Evolutionary conservation across 1,140 invertebrate genomes (phyloP), one percentile per base, ranked within the genome.

Genomic region (Idris sp.): DNA sequence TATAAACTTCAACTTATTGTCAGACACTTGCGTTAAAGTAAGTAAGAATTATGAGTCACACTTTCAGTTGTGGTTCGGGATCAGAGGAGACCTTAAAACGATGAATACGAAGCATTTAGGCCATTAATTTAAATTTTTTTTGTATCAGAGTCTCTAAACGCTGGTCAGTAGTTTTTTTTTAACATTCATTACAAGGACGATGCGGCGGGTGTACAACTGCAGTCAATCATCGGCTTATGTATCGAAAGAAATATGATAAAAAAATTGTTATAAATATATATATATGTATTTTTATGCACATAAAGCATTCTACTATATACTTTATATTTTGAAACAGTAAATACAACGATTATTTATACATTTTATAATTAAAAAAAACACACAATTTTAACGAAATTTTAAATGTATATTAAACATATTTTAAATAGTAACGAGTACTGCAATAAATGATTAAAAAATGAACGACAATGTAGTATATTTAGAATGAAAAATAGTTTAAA

Each of bases 61-160:
- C 46, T 73, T 68, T 68, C 28, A 65, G 51, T 65, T 58, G 10
- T 74, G 71, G 43, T 51, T 75, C 33, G 64, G 38, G 41, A 59
- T 58, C 65, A 71, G 65, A 48, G 22, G 28, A 69, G 72, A 38
- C 58, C 67, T 65, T 73, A 78, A 75, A 78, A 61, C 56, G 65
- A 49, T 54, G 58, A 65, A 78, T 68, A 72, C 69, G 62, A 71
- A 71, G 49, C 56, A 74, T 72, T 76, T 73, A 71, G 76, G 67
- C 76, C 61, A 78, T 78, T 73, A 75, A 74, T 75, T 64, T 72
- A 78, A 62, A 58, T 67, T 64, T 71, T 72, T 62, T 72, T 51
- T 58, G 72, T 75, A 75, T 77, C 71, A 72, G 61, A 75, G 72
- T 75, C 65, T 64, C 64, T 58, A 62, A 67, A 51, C 46, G 64